Conservation (phyloP, 92 coral and sea anemone genomes). For the Epizoanthus ramosus region DNA sequence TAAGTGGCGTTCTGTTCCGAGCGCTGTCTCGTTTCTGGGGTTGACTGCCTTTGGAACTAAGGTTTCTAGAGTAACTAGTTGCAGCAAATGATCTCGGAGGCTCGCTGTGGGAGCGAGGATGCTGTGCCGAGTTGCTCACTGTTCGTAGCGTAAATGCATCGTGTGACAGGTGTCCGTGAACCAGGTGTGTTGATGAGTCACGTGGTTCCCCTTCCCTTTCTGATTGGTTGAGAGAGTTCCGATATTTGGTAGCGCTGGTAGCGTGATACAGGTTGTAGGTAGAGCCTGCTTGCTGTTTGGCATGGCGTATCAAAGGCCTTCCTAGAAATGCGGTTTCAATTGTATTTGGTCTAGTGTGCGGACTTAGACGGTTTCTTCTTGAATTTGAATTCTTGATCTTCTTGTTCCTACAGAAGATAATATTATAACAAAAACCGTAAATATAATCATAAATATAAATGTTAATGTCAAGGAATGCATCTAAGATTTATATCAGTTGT, state of each 20-base stretch:
- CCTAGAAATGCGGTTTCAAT: constrained; percentile 46
- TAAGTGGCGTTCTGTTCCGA: constrained; percentile 35
- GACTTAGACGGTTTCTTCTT: constrained; percentile 10
- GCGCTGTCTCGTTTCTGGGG: not conserved
- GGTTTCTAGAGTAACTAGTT: not conserved
- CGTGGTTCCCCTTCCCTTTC: constrained; percentile 1
- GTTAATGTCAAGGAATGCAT: no score
- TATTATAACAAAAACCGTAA: not conserved
- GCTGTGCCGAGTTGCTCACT: not conserved
- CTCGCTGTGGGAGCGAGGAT: constrained; percentile 10
- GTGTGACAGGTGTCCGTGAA: not conserved
- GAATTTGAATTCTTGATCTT: not conserved
- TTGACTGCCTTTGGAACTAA: not conserved
- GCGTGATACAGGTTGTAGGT: not conserved
- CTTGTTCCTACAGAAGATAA: not conserved
- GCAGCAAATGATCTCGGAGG: constrained; percentile 18
- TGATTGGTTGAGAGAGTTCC: not conserved
- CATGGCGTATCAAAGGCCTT: not conserved
- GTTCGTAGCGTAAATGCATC: not conserved
- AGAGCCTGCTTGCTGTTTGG: not conserved
- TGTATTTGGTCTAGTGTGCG: constrained; percentile 56
- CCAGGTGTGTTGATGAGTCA: not conserved
- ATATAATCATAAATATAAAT: no score
- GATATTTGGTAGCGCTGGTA: not conserved
- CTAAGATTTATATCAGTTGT: no score